Evolutionary conservation across 2,797 vertebrate genomes (phyloP), one percentile per base, ranked within the genome.

Genomic region (Anabacerthia variegaticeps): DNA sequence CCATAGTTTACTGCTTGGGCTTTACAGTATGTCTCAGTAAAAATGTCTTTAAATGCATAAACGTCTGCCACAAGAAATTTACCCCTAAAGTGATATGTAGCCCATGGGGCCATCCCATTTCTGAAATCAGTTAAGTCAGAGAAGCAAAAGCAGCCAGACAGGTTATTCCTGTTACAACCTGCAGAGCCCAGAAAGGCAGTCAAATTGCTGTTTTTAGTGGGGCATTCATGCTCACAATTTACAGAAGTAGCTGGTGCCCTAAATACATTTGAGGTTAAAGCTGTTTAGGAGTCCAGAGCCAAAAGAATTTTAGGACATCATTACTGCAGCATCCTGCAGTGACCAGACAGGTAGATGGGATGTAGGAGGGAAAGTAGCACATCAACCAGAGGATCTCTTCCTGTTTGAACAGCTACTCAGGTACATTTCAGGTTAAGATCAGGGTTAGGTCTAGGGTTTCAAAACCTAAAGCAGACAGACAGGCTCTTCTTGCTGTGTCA

Each of bases 151-250:
- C 62, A 95, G 80, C 28, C 77, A 88, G 66, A 84, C 88, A 81
- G 73, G 95, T 94, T 95, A 78, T 90, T 86, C 96, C 54, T 88
- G 93, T 92, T 84, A 44, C 46, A 92, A 78, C 69, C 69, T 93
- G 89, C 3, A 10, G 28, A 79, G 43, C 39, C 39, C 46, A 81
- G 46, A 84, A 86, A 81, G 51, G 43, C 69, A 88, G 49, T 24
- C 20, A 68, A 36, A 80, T 18, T 68, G 32, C n/a, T 88, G 54
- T 30, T 69, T 94, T 86, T 66, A 66, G 39, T 32, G 66, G 30
- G 51, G 73, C 72, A 77, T 36, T 82, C 1, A 1, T n/a, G 58
- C 7, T 41, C 65, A 69, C 0, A 0, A 44, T 46, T 88, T 72
- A 51, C 17, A 49, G 65, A 90, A 88, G 49, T 37, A 56, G 6